Percentiles rank a stretch among this genome's conserved stretches.
Conservation (phyloP, 1,140 invertebrate genomes). For the Hestina assimilis region DNA sequence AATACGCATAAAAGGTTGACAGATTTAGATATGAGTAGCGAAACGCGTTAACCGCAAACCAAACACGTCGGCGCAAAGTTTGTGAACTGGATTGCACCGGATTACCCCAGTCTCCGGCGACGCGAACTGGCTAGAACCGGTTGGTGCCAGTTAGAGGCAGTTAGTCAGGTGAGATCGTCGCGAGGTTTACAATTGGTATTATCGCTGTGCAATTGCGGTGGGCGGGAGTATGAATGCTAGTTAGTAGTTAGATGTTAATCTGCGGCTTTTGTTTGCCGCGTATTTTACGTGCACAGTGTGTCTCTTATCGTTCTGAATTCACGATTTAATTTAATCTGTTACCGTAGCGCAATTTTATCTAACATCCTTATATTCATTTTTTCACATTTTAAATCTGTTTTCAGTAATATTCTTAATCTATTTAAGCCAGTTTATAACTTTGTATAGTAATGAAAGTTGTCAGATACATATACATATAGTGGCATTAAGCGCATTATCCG, state of each 20-base stretch:
- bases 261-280: constrained; percentile 23
- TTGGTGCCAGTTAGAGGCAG: constrained; percentile 49
- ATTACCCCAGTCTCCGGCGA: constrained; percentile 44
- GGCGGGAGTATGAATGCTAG: constrained; percentile 31
- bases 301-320: not conserved
- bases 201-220: constrained; percentile 34
- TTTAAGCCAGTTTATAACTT: too few relatives aligned
- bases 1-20: constrained; percentile 16
- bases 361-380: too few relatives aligned
- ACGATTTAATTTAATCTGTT: not conserved
- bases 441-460: too few relatives aligned
- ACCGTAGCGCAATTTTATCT: not conserved
- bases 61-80: constrained; percentile 59
- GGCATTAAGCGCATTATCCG: too few relatives aligned
- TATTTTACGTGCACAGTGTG: constrained; percentile 3
- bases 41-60: constrained; percentile 53
- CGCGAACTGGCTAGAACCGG: constrained; percentile 29
- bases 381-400: too few relatives aligned
- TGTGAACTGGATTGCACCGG: constrained; percentile 60
- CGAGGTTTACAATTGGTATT: constrained; percentile 37
- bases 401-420: too few relatives aligned
- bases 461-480: too few relatives aligned
- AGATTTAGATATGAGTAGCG: constrained; percentile 33
- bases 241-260: constrained; percentile 30
- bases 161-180: constrained; percentile 61